phyloP scores from a whole-genome alignment of 2,113 vertebrate species.

The Dascyllus trimaculatus region DNA sequence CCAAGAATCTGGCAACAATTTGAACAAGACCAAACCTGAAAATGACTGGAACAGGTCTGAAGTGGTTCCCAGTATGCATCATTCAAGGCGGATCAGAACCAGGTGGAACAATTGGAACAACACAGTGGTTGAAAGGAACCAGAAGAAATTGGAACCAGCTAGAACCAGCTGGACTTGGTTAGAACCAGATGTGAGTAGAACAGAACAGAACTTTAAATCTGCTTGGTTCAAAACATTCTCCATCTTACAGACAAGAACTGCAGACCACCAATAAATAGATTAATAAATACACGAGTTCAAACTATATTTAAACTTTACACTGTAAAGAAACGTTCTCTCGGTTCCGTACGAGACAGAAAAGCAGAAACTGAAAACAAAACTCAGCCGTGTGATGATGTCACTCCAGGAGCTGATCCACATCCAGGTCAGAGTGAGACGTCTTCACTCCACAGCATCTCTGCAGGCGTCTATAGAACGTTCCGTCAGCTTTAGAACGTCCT shows the following conservation, averaged over 20 bases:
- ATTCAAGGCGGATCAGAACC: too few species aligned
- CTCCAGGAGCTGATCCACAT: background rate
- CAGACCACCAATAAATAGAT: slow-evolving; percentile 48
- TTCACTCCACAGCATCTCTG: slow-evolving; percentile 4
- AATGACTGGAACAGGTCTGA: background rate
- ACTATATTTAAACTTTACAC: slow-evolving; percentile 58
- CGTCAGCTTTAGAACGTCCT: too few species aligned
- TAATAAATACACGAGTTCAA: slow-evolving; percentile 25
- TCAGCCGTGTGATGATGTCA: slow-evolving; percentile 3
- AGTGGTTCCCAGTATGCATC: too few species aligned
- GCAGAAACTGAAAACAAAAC: background rate
- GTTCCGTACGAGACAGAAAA: background rate
- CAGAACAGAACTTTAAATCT: too few species aligned
- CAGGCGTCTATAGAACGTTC: too few species aligned
- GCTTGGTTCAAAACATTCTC: too few species aligned
- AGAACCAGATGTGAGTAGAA: background rate
- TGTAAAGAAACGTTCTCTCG: slow-evolving; percentile 52
- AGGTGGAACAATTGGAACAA: background rate
- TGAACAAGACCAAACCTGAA: background rate
- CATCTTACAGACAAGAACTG: too few species aligned
- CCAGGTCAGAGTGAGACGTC: slow-evolving; percentile 26
- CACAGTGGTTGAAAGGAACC: too few species aligned
- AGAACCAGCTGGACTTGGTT: background rate
- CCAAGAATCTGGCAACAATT: too few species aligned
- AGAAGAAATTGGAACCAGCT: background rate